These are phyloP conservation scores for Hydropsyche tenuis DNA, from an alignment of 1,140 invertebrate species.

Conservation along the genomic window DNA sequence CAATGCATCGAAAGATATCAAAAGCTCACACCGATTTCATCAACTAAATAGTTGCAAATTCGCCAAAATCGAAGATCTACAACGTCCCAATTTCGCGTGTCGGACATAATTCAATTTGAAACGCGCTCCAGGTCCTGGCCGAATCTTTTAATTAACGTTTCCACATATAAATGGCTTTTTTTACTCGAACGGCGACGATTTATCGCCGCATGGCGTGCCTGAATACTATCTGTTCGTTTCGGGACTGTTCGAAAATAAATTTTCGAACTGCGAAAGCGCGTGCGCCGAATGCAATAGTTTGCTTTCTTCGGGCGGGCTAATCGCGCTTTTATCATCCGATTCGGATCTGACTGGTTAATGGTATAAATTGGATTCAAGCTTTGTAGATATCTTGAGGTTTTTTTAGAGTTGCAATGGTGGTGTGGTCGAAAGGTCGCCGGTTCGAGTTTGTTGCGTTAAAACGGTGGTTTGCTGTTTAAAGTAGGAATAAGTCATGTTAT, in stretches of 20 bases:
- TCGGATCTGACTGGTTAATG: conserved; percentile 46
- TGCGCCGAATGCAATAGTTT: background rate
- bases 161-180: background rate
- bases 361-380: conserved; percentile 42
- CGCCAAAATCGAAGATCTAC: no score
- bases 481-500: no score
- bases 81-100: background rate
- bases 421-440: no score
- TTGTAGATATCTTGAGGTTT: no score
- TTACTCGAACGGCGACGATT: background rate
- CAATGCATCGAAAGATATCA: no score
- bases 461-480: no score
- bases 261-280: background rate
- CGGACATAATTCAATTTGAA: background rate
- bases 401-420: no score
- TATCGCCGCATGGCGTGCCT: background rate
- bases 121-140: no score
- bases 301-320: background rate
- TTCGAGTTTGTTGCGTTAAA: no score
- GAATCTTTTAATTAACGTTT: background rate
- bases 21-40: no score
- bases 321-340: conserved; percentile 33
- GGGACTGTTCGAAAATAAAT: background rate
- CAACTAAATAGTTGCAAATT: no score
- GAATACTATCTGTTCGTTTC: background rate